These are phyloP conservation scores for Homalodisca vitripennis DNA, from an alignment of 1,140 invertebrate genomes.

Conservation along the genomic window DNA sequence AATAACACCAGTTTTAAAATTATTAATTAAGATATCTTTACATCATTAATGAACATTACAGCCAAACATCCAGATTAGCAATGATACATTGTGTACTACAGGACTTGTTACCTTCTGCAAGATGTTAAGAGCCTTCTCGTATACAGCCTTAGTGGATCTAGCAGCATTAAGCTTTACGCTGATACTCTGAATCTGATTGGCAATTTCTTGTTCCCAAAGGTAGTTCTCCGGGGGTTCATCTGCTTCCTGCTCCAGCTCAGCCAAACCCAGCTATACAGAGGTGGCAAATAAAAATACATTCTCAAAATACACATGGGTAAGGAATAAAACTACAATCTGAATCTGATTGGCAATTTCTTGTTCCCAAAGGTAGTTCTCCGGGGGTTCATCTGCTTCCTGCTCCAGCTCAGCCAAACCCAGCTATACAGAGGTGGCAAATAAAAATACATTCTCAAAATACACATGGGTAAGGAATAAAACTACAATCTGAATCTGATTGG, in stretches of 20 bases:
- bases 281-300: too few species aligned
- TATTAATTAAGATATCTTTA: too few species aligned
- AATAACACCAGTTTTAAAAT: too few species aligned
- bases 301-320: too few species aligned
- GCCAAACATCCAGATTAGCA: too few species aligned
- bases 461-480: too few species aligned
- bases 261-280: neutral
- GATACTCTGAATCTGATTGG: constrained; percentile 19
- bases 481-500: constrained; percentile 19
- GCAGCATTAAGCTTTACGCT: constrained; percentile 9
- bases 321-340: too few species aligned
- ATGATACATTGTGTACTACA: too few species aligned
- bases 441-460: too few species aligned
- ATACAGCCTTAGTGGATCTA: neutral
- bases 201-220: neutral
- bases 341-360: constrained; percentile 20
- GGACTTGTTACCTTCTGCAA: constrained; percentile 25
- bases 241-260: neutral
- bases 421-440: too few species aligned
- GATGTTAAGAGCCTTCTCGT: neutral
- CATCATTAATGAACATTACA: too few species aligned
- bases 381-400: neutral
- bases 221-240: constrained; percentile 7
- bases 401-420: neutral
- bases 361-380: constrained; percentile 7